A percentile compares a stretch with the other conserved stretches of the same genome.
Conservation (phyloP, 2,888 invertebrate genomes). For the Mythimna vitellina region DNA sequence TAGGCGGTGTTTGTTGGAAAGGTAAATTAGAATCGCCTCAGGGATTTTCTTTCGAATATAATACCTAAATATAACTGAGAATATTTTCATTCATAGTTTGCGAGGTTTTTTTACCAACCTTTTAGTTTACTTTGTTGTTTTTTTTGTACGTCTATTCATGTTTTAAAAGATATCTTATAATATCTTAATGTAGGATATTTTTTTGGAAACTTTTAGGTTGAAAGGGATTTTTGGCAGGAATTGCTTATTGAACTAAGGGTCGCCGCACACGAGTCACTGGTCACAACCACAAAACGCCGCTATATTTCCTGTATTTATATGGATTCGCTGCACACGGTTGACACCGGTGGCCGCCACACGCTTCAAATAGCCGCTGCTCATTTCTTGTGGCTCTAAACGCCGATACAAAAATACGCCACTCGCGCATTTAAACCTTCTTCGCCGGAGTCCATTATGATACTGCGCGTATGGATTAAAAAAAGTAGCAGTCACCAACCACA, state of each 20-base stretch:
- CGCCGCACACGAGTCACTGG: too few species aligned
- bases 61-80: not conserved
- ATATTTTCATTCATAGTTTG: slow-evolving; percentile 21
- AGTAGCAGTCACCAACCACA: too few species aligned
- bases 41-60: slow-evolving; percentile 1
- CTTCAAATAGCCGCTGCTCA: too few species aligned
- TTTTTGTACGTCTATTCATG: not conserved
- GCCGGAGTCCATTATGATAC: too few species aligned
- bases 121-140: not conserved
- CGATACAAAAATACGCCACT: too few species aligned
- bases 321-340: too few species aligned
- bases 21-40: slow-evolving; percentile 8
- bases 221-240: not conserved
- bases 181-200: not conserved
- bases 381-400: too few species aligned
- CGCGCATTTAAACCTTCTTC: too few species aligned
- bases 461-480: too few species aligned
- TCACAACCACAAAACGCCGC: too few species aligned
- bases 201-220: not conserved
- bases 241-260: not conserved
- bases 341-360: too few species aligned
- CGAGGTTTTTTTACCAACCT: not conserved
- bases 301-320: too few species aligned
- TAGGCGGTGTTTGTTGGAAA: slow-evolving; percentile 8
- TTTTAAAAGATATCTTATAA: not conserved